A percentile compares a stretch with the other conserved stretches of the same genome.
These are phyloP conservation scores for Watsonalla binaria DNA, from an alignment of 2,888 invertebrate genomes.

Conservation along the genomic window DNA sequence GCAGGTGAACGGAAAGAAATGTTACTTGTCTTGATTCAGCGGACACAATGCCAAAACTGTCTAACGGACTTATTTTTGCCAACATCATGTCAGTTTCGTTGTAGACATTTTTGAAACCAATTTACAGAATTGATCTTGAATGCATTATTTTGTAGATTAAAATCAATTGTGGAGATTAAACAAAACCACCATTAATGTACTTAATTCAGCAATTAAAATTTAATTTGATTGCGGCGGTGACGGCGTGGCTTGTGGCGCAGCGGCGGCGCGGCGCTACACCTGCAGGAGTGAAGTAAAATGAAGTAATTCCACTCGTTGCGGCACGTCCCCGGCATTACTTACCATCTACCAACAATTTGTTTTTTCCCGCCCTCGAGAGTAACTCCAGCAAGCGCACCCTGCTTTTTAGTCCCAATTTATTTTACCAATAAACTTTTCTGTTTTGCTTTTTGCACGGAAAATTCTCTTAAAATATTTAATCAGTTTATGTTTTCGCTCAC, in stretches of 20 bases:
- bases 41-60: slow-evolving; percentile 35
- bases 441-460: slow-evolving; percentile 59
- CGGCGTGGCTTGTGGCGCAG: slow-evolving; percentile 15
- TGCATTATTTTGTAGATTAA: slow-evolving; percentile 16
- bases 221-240: slow-evolving; percentile 41
- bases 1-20: slow-evolving; percentile 39
- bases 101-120: not conserved
- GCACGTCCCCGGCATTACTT: slow-evolving; percentile 67
- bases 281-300: slow-evolving; percentile 50
- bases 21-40: slow-evolving; percentile 48
- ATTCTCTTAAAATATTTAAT: slow-evolving; percentile 68
- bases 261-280: slow-evolving; percentile 36
- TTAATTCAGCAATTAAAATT: slow-evolving; percentile 51
- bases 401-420: slow-evolving; percentile 74
- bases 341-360: slow-evolving; percentile 72
- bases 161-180: slow-evolving; percentile 27
- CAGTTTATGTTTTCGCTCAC: slow-evolving; percentile 57
- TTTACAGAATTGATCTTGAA: not conserved
- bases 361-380: slow-evolving; percentile 60
- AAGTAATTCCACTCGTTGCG: slow-evolving; percentile 62
- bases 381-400: slow-evolving; percentile 57
- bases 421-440: slow-evolving; percentile 66
- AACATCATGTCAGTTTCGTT: slow-evolving; percentile 4
- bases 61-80: slow-evolving; percentile 26
- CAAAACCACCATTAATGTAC: slow-evolving; percentile 31